These are phyloP conservation scores for Peucedramus taeniatus DNA, from an alignment of 2,113 vertebrate genomes.

Conservation along the genomic window DNA sequence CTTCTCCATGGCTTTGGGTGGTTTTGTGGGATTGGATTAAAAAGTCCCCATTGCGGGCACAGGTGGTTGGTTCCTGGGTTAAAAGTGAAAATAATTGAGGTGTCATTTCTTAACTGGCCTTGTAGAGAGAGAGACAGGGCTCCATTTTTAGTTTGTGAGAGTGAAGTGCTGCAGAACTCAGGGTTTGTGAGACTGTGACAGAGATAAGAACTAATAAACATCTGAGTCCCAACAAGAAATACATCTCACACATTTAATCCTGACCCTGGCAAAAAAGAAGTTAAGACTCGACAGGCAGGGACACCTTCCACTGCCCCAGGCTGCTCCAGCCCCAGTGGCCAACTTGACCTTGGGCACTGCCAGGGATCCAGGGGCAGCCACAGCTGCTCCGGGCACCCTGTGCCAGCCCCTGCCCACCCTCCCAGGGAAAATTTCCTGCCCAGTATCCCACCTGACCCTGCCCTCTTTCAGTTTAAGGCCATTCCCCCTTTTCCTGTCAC, in stretches of 20 bases:
- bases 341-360: neutral
- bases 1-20: too few species aligned
- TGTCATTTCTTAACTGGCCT: too few species aligned
- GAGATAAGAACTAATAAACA: neutral
- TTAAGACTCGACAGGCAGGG: neutral
- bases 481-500: neutral
- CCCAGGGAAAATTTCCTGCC: neutral
- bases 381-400: too few species aligned
- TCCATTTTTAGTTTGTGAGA: too few species aligned
- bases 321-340: too few species aligned
- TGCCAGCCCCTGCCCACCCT: neutral
- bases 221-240: neutral
- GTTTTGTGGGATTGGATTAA: too few species aligned
- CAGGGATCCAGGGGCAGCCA: neutral
- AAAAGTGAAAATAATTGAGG: too few species aligned
- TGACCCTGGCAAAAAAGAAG: neutral
- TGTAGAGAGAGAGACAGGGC: too few species aligned
- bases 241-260: neutral
- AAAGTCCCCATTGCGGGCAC: too few species aligned
- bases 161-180: neutral
- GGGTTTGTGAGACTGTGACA: neutral
- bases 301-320: neutral
- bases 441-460: accelerated
- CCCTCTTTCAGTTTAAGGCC: neutral
- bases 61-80: too few species aligned